A percentile compares a stretch with the other conserved stretches of the same genome.
Evolutionary conservation across 1,140 invertebrate genomes (phyloP).

Genomic region (Contarinia nasturtii): DNA sequence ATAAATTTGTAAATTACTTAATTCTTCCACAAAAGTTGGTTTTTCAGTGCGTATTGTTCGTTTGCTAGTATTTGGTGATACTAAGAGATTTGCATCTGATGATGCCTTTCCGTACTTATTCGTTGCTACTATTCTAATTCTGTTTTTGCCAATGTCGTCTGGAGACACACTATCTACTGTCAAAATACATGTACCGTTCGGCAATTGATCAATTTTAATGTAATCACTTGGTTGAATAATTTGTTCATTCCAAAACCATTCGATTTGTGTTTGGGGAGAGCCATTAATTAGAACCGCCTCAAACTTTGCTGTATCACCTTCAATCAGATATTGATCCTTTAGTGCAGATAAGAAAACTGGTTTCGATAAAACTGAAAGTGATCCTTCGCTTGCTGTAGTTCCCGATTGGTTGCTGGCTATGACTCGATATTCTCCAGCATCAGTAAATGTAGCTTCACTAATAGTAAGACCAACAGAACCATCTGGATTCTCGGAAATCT

Average conservation of each 20-base stretch:
- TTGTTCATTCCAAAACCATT: constrained; percentile 57
- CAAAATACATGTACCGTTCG: constrained; percentile 59
- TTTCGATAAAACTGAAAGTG: constrained; percentile 46
- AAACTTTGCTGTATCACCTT: constrained; percentile 54
- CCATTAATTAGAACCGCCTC: constrained; percentile 59
- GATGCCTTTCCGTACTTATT: constrained; percentile 54
- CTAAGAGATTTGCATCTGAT: constrained; percentile 38
- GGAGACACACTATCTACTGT: constrained; percentile 62
- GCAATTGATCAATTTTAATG: constrained; percentile 43
- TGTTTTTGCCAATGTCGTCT: constrained; percentile 66
- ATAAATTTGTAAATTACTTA: constrained; percentile 43
- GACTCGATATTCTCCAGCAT: constrained; percentile 51
- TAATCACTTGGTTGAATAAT: constrained; percentile 41
- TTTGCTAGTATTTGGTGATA: constrained; percentile 27
- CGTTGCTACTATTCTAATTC: constrained; percentile 42
- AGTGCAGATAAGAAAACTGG: constrained; percentile 62
- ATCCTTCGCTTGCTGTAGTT: constrained; percentile 37
- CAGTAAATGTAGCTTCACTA: constrained; percentile 34
- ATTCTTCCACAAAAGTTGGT: constrained; percentile 41
- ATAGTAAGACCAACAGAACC: constrained; percentile 55
- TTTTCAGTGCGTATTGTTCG: constrained; percentile 39
- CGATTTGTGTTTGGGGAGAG: constrained; percentile 59
- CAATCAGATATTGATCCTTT: constrained; percentile 58
- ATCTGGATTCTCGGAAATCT: constrained; percentile 60
- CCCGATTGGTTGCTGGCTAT: constrained; percentile 51